Evolutionary conservation across 2,113 vertebrate genomes (phyloP).

Genomic region (Brachyistius frenatus): DNA sequence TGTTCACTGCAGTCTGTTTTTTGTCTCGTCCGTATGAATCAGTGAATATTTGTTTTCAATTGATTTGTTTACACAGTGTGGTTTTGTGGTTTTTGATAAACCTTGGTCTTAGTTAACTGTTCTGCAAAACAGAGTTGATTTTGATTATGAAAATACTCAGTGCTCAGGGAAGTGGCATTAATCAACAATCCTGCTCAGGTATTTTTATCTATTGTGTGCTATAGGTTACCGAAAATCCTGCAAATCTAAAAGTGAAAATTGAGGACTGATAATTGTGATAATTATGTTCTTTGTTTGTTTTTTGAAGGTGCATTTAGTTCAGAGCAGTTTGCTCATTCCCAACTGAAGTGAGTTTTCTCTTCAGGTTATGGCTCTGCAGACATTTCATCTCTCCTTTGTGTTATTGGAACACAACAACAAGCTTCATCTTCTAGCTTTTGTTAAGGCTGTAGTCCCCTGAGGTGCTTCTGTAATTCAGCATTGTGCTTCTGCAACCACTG

Average conservation of each 20-base stretch:
- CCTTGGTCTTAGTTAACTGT: neutral
- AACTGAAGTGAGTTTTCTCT: constrained; percentile 25
- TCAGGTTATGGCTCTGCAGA: constrained; percentile 25
- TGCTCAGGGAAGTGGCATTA: neutral
- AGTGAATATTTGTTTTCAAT: constrained; percentile 1
- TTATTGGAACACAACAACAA: constrained; percentile 59
- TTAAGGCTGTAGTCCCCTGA: constrained; percentile 51
- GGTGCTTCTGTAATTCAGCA: constrained; percentile 54
- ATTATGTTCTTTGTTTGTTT: neutral
- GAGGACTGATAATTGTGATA: neutral
- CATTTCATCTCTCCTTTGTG: constrained; percentile 35
- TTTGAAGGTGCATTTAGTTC: constrained; percentile 4
- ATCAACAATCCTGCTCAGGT: neutral
- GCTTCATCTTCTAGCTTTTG: constrained; percentile 42
- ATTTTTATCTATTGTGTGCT: neutral
- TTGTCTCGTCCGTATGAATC: neutral
- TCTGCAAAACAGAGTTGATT: neutral
- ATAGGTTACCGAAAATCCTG: constrained; percentile 4
- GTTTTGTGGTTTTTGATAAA: neutral
- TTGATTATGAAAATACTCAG: neutral
- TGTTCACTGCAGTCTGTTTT: neutral
- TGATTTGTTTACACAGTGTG: neutral
- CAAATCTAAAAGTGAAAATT: neutral
- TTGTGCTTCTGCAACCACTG: constrained; percentile 37
- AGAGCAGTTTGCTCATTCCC: constrained; percentile 8